Evolutionary conservation across 2,888 invertebrate genomes (phyloP).

Genomic region (Cepaea hortensis): DNA sequence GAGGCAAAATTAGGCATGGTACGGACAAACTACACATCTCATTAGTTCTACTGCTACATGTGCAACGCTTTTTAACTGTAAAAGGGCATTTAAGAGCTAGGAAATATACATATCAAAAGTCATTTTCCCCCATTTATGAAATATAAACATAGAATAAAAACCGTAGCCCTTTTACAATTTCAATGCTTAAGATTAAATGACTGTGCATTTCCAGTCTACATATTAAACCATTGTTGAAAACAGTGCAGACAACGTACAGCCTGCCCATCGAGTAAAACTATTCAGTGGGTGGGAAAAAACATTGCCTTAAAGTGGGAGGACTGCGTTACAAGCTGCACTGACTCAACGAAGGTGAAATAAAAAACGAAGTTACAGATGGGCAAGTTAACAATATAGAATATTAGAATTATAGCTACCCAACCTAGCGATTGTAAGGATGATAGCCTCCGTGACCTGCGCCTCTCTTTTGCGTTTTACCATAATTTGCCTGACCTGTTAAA

Average conservation of each 20-base stretch:
- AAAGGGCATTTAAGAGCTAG: slow-evolving; percentile 22
- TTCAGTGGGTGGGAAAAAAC: not conserved
- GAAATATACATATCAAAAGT: no score
- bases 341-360: slow-evolving; percentile 13
- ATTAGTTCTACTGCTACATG: slow-evolving; percentile 44
- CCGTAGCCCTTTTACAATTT: slow-evolving; percentile 38
- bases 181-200: slow-evolving; percentile 35
- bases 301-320: not conserved
- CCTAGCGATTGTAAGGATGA: slow-evolving; percentile 68
- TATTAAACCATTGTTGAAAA: slow-evolving; percentile 35
- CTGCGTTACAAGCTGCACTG: slow-evolving; percentile 19
- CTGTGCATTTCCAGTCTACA: slow-evolving; percentile 40
- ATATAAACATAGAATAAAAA: not conserved
- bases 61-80: slow-evolving; percentile 43
- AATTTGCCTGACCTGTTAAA: slow-evolving; percentile 58
- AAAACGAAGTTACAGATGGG: slow-evolving; percentile 41
- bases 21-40: slow-evolving; percentile 31
- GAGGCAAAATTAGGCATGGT: slow-evolving; percentile 22
- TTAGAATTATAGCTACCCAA: slow-evolving; percentile 42
- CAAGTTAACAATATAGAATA: slow-evolving; percentile 42
- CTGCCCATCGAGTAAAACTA: not conserved
- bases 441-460: slow-evolving; percentile 64
- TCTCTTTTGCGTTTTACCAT: slow-evolving; percentile 67
- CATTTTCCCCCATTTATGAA: not conserved
- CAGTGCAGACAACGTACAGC: slow-evolving; percentile 36